Percentiles rank a stretch among this genome's conserved stretches.
Conservation (phyloP, 2,113 vertebrate genomes). For the Siniperca chuatsi region DNA sequence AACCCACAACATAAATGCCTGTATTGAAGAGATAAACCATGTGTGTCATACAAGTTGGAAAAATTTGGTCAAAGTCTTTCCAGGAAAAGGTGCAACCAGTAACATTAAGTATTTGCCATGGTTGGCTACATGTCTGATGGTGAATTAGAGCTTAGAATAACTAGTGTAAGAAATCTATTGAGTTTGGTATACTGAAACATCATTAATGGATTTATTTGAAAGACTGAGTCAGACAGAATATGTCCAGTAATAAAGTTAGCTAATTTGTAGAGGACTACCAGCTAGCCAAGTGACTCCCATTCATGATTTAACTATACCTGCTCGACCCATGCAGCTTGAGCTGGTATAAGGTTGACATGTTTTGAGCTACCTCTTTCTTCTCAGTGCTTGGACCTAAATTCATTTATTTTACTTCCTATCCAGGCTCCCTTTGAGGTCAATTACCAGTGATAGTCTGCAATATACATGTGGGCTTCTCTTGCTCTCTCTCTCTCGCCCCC, state of each 20-base stretch:
- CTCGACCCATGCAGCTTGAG: not conserved
- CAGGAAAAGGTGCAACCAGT: not conserved
- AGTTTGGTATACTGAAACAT: not conserved
- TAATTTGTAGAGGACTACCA: not conserved
- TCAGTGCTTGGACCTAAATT: conserved; percentile 9
- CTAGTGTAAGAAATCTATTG: not conserved
- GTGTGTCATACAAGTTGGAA: not conserved
- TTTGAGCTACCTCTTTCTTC: not conserved
- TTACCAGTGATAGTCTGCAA: conserved; percentile 30
- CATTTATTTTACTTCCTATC: conserved; percentile 42
- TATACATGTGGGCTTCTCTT: not conserved
- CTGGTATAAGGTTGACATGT: not conserved
- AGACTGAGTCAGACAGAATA: not conserved
- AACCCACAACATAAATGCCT: not conserved
- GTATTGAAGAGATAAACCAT: not conserved
- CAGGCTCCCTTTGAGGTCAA: conserved; percentile 47
- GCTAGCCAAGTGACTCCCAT: not conserved
- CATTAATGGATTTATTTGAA: conserved; percentile 6
- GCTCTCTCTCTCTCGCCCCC: conserved; percentile 2
- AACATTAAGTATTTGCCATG: not conserved
- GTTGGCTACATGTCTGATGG: not conserved
- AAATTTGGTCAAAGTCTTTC: not conserved
- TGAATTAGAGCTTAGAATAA: not conserved
- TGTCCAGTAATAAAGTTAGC: not conserved
- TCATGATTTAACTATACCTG: not conserved